Evolutionary conservation across 2,888 invertebrate species (phyloP).

Genomic region (Thalpophila matura): DNA sequence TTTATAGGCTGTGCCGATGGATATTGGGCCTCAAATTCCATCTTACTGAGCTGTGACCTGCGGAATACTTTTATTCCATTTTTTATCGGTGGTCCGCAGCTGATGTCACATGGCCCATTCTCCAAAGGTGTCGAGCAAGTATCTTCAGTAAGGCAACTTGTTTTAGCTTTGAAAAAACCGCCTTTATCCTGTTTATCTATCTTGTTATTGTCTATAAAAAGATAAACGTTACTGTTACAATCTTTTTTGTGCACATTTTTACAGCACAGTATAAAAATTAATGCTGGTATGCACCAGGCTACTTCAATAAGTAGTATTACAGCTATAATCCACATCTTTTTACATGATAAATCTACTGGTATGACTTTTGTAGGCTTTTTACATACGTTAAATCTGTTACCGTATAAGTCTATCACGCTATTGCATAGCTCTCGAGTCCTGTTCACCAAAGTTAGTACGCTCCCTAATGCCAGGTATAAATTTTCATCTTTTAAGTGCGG

Average conservation of each 20-base stretch:
- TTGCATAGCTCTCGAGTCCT: constrained; percentile 60
- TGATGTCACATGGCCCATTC: background rate
- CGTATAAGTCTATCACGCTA: constrained; percentile 45
- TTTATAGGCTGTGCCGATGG: constrained; percentile 21
- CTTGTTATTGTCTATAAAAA: constrained; percentile 48
- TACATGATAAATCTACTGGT: constrained; percentile 65
- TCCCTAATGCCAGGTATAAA: constrained; percentile 90
- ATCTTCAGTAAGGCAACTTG: background rate
- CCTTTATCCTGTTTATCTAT: constrained; percentile 17
- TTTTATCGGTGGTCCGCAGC: background rate
- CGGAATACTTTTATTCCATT: background rate
- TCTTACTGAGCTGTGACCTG: constrained; percentile 15
- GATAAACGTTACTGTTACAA: constrained; percentile 53
- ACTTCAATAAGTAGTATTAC: constrained; percentile 78
- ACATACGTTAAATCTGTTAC: background rate
- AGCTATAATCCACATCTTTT: constrained; percentile 73
- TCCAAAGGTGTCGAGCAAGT: background rate
- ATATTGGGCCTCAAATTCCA: constrained; percentile 23
- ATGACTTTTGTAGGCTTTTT: constrained; percentile 4
- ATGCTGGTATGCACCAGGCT: constrained; percentile 78
- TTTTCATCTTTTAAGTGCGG: constrained; percentile 91
- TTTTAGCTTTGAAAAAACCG: background rate
- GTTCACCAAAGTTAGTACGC: constrained; percentile 82
- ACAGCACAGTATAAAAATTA: constrained; percentile 63
- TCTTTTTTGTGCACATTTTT: constrained; percentile 58